Conservation (phyloP, 2,113 vertebrate species). For the Hypanus sabinus region DNA sequence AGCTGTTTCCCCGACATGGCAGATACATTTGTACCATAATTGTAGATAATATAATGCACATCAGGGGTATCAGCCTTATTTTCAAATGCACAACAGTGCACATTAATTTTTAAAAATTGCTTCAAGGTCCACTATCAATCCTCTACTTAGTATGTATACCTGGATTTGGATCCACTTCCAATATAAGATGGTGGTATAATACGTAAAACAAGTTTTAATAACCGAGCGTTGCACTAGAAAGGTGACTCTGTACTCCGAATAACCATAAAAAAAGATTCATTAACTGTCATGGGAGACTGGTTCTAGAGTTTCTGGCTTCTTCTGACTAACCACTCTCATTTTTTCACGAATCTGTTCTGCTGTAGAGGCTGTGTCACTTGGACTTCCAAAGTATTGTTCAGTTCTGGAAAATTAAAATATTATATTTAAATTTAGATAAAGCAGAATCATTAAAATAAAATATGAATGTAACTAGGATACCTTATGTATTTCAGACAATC, state of each 20-base stretch:
- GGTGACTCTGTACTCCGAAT: slow-evolving; percentile 51
- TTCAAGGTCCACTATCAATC: background rate
- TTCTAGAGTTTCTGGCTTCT: slow-evolving; percentile 69
- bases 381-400: slow-evolving; percentile 90
- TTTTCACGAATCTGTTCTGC: slow-evolving; percentile 86
- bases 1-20: background rate
- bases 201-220: slow-evolving; percentile 44
- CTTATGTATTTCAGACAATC: background rate
- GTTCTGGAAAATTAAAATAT: slow-evolving; percentile 58
- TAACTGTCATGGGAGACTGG: slow-evolving; percentile 61
- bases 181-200: slow-evolving; percentile 33
- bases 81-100: slow-evolving; percentile 36
- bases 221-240: slow-evolving; percentile 52
- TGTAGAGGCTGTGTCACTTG: slow-evolving; percentile 80
- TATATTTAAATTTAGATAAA: background rate
- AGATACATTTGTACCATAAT: slow-evolving; percentile 2
- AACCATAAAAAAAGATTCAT: slow-evolving; percentile 50
- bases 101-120: background rate
- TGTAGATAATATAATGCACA: slow-evolving; percentile 29
- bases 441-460: background rate
- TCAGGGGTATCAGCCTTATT: background rate
- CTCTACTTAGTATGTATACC: background rate
- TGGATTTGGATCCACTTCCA: slow-evolving; percentile 32
- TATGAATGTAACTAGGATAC: background rate
- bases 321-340: slow-evolving; percentile 84